Evolutionary conservation across 1,140 invertebrate species (phyloP), one percentile per base, ranked within the genome.

Genomic region (Wasmannia auropunctata): DNA sequence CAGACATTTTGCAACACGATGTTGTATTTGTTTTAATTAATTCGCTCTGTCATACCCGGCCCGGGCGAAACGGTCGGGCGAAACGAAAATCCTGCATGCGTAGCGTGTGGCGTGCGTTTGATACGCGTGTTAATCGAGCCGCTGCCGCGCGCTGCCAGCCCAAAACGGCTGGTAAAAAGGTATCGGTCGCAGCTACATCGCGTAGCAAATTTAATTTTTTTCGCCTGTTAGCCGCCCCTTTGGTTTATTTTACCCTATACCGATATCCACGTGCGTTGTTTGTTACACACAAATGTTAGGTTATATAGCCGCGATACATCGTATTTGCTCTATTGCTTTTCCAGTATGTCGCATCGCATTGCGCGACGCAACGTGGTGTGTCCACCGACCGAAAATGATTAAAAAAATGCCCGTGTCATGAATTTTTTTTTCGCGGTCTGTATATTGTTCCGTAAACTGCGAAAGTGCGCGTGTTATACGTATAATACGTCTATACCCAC

Each of bases 1-100:
- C 51, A n/a, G 37, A 83, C 67, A n/a, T 74, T 31, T 72, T 19
- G 65, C 51, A 58, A 60, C 79, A 58, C 25, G 22, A 83, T 74
- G 79, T 83, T 58, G 67, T 58, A 83, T 83, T 72, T 83, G 51
- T 83, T 83, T 83, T 83, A 83, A 83, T 83, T 83, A 83, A 83
- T 83, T 83, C 60, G 67, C 79, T 60, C 67, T 83, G 67, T 83
- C 79, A 83, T 43, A 83, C 40, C 28, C 43, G 14, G 49, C n/a
- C 37, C 37, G 65, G 16, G 37, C 34, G 76, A 19, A 10, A 51
- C 60, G 60, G 6, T 14, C 7, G 43, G 40, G 51, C 49, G 63
- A 72, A 67, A 54, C 40, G 40, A 79, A 79, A 83, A 74, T 58
- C 25, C 37, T 31, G 51, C 67, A 58, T 74, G 79, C 65, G 65